Evolutionary conservation across 2,888 invertebrate species (phyloP).

Genomic region (Chalcis sispes): DNA sequence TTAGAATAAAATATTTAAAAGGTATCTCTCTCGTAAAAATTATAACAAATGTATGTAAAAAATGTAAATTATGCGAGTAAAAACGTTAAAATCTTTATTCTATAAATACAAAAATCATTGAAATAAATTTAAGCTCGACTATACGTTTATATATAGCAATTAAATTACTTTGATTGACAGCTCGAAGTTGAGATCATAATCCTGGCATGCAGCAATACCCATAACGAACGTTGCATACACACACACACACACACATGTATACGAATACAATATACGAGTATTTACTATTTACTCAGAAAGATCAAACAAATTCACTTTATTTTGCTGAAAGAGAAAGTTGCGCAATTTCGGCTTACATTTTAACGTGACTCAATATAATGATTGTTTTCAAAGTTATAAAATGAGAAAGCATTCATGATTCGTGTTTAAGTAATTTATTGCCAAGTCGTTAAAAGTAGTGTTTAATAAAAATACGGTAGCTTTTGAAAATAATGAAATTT

Average conservation of each 20-base stretch:
- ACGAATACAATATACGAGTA: no score
- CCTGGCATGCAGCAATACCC: neutral
- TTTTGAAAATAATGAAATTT: neutral
- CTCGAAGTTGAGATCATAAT: slow-evolving; percentile 20
- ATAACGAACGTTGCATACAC: neutral
- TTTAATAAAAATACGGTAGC: neutral
- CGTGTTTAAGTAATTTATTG: slow-evolving; percentile 1
- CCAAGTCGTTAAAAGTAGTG: neutral
- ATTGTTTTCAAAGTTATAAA: slow-evolving; percentile 32
- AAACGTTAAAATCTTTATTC: no score
- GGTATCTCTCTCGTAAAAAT: no score
- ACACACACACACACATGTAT: no score
- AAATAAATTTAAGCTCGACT: neutral
- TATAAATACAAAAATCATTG: neutral
- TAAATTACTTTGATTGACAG: slow-evolving; percentile 40
- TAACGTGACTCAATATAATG: neutral
- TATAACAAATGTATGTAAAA: no score
- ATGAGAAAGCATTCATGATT: neutral
- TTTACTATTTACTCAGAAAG: neutral
- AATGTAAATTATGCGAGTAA: no score
- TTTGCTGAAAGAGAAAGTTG: slow-evolving; percentile 5
- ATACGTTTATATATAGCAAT: slow-evolving; percentile 2
- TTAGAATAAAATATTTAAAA: no score
- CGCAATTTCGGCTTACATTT: neutral
- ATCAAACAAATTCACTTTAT: slow-evolving; percentile 16